Conservation (phyloP, 2,797 vertebrate species). For the Rachycentron canadum region DNA sequence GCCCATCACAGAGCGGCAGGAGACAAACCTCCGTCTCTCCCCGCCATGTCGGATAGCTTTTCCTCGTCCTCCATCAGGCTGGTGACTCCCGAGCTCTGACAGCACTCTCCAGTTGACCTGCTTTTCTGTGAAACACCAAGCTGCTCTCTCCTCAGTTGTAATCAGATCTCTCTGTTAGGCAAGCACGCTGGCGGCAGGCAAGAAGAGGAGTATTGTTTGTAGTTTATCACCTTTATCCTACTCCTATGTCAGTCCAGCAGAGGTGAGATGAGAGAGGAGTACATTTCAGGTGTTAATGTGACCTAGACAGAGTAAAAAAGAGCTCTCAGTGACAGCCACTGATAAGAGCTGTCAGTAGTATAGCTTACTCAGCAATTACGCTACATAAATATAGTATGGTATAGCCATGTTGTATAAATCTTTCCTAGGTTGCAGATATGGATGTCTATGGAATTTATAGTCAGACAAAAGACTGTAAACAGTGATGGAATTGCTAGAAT, state of each 20-base stretch:
- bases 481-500: conserved; percentile 6
- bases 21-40: conserved; percentile 65
- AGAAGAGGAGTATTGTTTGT: conserved; percentile 78
- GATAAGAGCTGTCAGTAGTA: conserved; percentile 45
- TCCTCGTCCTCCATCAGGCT: conserved; percentile 67
- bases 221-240: conserved; percentile 76
- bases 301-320: conserved; percentile 62
- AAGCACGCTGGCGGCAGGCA: conserved; percentile 64
- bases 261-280: conserved; percentile 70
- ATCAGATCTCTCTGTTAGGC: conserved; percentile 81
- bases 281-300: conserved; percentile 69
- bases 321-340: conserved; percentile 56
- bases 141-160: conserved; percentile 79
- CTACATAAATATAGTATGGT: neutral
- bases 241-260: conserved; percentile 70
- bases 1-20: conserved; percentile 64
- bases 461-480: conserved; percentile 18
- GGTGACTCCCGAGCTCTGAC: conserved; percentile 75
- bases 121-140: conserved; percentile 81
- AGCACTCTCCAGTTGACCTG: conserved; percentile 79
- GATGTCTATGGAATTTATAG: conserved; percentile 18
- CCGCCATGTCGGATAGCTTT: conserved; percentile 66
- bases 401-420: conserved; percentile 10
- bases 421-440: conserved; percentile 2
- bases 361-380: conserved; percentile 49